Evolutionary conservation across 2,797 vertebrate species (phyloP).

Genomic region (Denticeps clupeoides): DNA sequence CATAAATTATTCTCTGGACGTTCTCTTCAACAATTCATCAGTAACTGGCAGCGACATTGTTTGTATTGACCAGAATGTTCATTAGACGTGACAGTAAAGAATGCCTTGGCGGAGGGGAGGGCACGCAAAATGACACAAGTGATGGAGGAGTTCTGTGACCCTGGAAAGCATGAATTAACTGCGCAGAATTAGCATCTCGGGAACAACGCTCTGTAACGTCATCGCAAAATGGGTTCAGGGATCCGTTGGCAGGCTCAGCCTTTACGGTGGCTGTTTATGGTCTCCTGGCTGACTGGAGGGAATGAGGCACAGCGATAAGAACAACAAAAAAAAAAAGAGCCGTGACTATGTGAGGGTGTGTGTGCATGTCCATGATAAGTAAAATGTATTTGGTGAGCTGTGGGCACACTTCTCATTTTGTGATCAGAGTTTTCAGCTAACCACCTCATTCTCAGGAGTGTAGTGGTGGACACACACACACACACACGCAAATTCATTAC

Average conservation of each 20-base stretch:
- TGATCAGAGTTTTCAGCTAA: background rate
- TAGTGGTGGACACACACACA: background rate
- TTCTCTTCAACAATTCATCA: conserved; percentile 49
- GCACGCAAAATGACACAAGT: background rate
- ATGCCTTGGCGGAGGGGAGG: conserved; percentile 5
- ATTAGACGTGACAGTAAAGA: conserved; percentile 26
- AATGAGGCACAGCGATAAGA: conserved; percentile 1
- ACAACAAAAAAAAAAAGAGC: no score
- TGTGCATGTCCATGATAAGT: background rate
- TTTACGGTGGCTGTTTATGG: conserved; percentile 1
- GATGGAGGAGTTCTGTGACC: background rate
- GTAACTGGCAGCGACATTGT: conserved; percentile 24
- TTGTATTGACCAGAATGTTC: conserved; percentile 25
- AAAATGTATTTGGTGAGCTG: no score
- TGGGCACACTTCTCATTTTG: background rate
- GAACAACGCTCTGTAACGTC: background rate
- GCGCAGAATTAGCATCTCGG: background rate
- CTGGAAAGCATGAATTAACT: background rate
- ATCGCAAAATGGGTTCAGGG: background rate
- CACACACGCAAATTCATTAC: conserved; percentile 4
- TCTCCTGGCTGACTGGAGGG: background rate
- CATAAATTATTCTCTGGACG: conserved; percentile 31
- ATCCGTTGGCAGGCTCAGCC: background rate
- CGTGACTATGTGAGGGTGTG: background rate
- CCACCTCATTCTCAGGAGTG: background rate